Base-by-base conservation (phyloP, 2,797 vertebrate species). In the Melanotaenia nigrans region DNA sequence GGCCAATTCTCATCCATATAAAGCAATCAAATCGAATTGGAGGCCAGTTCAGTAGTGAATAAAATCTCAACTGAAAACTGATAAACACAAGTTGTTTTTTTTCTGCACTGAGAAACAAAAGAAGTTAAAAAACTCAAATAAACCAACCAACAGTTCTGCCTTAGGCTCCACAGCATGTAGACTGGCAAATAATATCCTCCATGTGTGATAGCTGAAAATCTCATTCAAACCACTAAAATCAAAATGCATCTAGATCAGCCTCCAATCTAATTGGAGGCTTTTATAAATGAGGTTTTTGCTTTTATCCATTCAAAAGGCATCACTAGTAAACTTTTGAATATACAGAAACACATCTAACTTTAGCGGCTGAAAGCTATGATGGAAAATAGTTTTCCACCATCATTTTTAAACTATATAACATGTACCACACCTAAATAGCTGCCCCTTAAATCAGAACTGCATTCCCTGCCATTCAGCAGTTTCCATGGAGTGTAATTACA, bases 401-500 rank as follows among this genome's bases (percentile, higher is more conserved):
- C 40, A 32, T 13, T 9, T 24, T 38, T 38, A 18, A 55, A 18
- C 32, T n/a, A 14, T 22, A 24, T 36, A 6, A 7, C 9, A 16
- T 61, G 22, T 40, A 35, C 16, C 18, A 20, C 18, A 49, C n/a
- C 45, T 20, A 47, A 49, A 22, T 49, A n/a, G 47, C 22, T 49
- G 47, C 11, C 20, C 8, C 20, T 47, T 49, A 33, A 14, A 33
- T 49, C 28, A 51, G 30, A 32, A 38, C 3, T 24, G 18, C 36
- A 3, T n/a, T 33, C 5, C 18, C 18, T 40, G 38, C 9, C 4
- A 16, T 18, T 5, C 7, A 18, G 3, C 53, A 12, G 10, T n/a
- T 24, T 55, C 11, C 1, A 42, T 73, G 68, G 65, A 65, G 30
- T 85, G 92, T 60, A 62, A 54, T 90, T 65, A 72, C 73, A 42